These are phyloP conservation scores for Epirrita christyi DNA, from an alignment of 2,888 invertebrate species.

Conservation along the genomic window DNA sequence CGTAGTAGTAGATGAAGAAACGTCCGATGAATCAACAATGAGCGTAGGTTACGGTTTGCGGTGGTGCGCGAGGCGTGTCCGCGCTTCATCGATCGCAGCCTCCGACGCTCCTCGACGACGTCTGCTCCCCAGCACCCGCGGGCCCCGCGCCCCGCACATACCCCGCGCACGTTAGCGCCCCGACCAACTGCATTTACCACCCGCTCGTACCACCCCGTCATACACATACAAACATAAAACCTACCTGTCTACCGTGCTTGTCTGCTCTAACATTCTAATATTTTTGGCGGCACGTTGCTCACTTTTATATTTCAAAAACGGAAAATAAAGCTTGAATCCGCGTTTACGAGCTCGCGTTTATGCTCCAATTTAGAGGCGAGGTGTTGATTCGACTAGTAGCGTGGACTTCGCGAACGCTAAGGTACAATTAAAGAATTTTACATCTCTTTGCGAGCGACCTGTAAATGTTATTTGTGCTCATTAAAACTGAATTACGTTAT, in stretches of 20 bases:
- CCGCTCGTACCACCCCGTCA: slow-evolving; percentile 60
- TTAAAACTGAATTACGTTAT: slow-evolving; percentile 76
- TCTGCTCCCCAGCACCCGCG: slow-evolving; percentile 61
- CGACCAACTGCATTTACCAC: slow-evolving; percentile 84
- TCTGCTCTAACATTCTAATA: slow-evolving; percentile 54
- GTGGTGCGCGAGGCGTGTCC: slow-evolving; percentile 82
- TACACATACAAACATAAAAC: slow-evolving; percentile 52
- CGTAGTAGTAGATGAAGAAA: slow-evolving; percentile 42
- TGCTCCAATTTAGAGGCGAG: slow-evolving; percentile 56
- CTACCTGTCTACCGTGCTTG: slow-evolving; percentile 67
- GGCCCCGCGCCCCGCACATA: slow-evolving; percentile 40
- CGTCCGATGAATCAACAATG: slow-evolving; percentile 71
- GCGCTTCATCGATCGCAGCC: slow-evolving; percentile 84
- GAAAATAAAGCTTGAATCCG: slow-evolving; percentile 45
- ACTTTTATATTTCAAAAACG: slow-evolving; percentile 45
- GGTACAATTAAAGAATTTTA: slow-evolving; percentile 75
- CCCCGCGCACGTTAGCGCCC: slow-evolving; percentile 80
- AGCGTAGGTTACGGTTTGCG: slow-evolving; percentile 63
- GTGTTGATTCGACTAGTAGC: slow-evolving; percentile 69
- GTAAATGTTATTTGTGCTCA: slow-evolving; percentile 76
- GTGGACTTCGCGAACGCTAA: slow-evolving; percentile 55
- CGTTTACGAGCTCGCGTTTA: slow-evolving; percentile 55
- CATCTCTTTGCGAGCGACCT: slow-evolving; percentile 73
- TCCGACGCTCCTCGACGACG: slow-evolving; percentile 83
- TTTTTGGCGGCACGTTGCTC: slow-evolving; percentile 52